Evolutionary conservation across 2,888 invertebrate genomes (phyloP), one percentile per base, ranked within the genome.

Genomic region (Choristoneura rosaceana): DNA sequence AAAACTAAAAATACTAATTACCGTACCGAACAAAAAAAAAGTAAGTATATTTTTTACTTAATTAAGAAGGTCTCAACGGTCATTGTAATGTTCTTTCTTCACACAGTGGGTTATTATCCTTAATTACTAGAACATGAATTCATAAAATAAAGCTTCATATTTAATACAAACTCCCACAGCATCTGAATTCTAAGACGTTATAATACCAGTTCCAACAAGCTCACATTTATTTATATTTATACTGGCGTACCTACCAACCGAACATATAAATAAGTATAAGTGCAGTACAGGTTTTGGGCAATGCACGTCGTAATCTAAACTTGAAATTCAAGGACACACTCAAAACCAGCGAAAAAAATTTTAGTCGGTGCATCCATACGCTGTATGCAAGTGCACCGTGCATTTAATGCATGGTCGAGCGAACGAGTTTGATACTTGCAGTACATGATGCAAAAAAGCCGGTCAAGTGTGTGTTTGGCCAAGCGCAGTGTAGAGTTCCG

Each of bases 291-390:
- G 79, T 83, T 85, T 86, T 84, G 80, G 84, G 81, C 82, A 84
- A 84, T 85, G 83, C 86, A 79, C 82, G 82, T 76, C 85, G 90
- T 92, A 92, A 93, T 92, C 91, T 93, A 92, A 93, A 93, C 92
- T 91, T 87, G 91, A 92, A 92, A 90, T 91, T 92, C 93, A 94
- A 93, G 93, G 93, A 87, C 93, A 89, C 83, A 84, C 88, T 87
- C 87, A 86, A 91, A 88, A 90, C 84, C 62, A 81, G 82, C 84
- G 82, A 90, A 92, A 91, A 90, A 90, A 90, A 86, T 87, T 83
- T 84, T 85, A 85, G 86, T 84, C 88, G 86, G 86, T 92, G 91
- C 92, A 92, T 91, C 90, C 88, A 87, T 90, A 90, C 87, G 84
- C 85, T 83, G 81, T 85, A 84, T 86, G 90, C 88, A 91, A 92